Conservation (phyloP, 2,113 vertebrate species). For the Leptodactylus fuscus region DNA sequence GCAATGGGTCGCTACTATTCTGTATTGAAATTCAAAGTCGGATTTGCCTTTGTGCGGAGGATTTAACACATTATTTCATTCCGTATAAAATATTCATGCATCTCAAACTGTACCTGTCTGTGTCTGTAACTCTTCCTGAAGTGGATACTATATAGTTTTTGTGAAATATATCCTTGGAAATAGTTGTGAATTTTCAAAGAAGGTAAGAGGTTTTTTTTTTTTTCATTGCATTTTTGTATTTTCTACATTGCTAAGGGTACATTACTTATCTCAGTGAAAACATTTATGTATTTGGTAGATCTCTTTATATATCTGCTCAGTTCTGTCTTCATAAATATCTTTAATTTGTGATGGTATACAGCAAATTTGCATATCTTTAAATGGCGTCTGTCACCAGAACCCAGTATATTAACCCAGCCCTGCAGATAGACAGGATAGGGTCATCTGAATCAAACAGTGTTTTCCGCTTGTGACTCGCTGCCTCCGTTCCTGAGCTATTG, state of each 20-base stretch:
- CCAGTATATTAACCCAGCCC: too few relatives aligned
- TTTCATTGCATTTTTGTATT: background rate
- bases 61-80: slow-evolving; percentile 4
- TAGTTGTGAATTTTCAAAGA: background rate
- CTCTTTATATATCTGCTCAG: background rate
- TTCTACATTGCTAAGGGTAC: background rate
- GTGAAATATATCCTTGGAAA: background rate
- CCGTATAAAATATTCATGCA: slow-evolving; percentile 2
- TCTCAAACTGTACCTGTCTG: background rate
- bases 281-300: background rate
- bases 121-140: slow-evolving; percentile 7
- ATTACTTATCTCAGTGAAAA: background rate
- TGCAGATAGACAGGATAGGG: too few relatives aligned
- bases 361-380: too few relatives aligned
- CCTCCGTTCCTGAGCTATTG: too few relatives aligned
- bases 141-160: background rate
- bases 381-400: too few relatives aligned
- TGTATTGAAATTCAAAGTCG: background rate
- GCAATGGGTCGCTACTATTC: background rate
- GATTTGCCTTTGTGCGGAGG: slow-evolving; percentile 12
- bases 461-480: too few relatives aligned
- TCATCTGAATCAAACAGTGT: too few relatives aligned
- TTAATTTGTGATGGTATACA: too few relatives aligned
- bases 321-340: background rate
- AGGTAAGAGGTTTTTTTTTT: background rate